Evolutionary conservation across 2,888 invertebrate genomes (phyloP), one percentile per base, ranked within the genome.

Genomic region (Dicyrtomina minuta): DNA sequence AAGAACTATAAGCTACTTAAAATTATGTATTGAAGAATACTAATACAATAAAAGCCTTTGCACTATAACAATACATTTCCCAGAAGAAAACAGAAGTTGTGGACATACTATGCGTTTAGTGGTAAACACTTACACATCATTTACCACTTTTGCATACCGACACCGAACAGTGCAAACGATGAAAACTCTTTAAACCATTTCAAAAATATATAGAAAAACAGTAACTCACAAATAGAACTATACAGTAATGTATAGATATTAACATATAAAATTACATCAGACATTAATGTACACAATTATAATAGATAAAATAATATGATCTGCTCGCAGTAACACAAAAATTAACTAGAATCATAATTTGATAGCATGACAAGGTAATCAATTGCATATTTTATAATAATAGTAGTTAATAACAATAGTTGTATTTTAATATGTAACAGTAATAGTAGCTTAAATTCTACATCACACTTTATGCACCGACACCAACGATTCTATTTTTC

Each of bases 321-420:
- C 43, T 66, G 24, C 66, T 51, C 26, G 44, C 20, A 27, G 43
- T 58, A 58, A 66, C 58, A 66, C 59, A 58, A 66, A 46, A 66
- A 66, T 41, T 58, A 58, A 66, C 59, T 66, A 58, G 58, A 66
- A 66, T 66, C 43, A 58, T 26, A 65, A 65, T 27, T 27, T 26
- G 46, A 49, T 58, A 58, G 66, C 66, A 58, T 59, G 59, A 58
- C 66, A 59, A 66, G 66, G 59, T 66, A 66, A 66, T 46, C 58
- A 59, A 66, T 46, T 17, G 17, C 27, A 58, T 58, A 46, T 46
- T 46, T n/a, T 46, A 33, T 56, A 26, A 56, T 56, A 56, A 56
- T 56, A 56, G 27, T 33, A 56, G 8, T 56, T 26, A 24, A 24
- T 27, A 26, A 15, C 26, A 15, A 10, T 24, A 24, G 26, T 33